phyloP scores from a whole-genome alignment of 2,888 invertebrate species.

The Drosophila affinis region DNA sequence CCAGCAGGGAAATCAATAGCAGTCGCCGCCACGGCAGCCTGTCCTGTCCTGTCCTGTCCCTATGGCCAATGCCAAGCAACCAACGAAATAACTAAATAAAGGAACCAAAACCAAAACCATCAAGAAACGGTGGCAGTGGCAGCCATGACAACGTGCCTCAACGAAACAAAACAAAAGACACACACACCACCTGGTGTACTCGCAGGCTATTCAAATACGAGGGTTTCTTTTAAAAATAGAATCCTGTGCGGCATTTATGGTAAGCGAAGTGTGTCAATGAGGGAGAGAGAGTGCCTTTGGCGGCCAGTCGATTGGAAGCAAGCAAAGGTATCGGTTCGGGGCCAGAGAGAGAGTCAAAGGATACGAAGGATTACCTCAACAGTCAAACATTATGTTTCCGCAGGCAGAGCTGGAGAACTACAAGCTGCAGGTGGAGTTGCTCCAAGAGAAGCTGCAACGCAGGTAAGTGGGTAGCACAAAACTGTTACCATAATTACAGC shows the following conservation, averaged over 20 bases:
- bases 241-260: slow-evolving; percentile 61
- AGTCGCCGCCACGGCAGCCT: slow-evolving; percentile 27
- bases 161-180: slow-evolving; percentile 64
- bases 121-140: slow-evolving; percentile 50
- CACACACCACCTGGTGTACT: slow-evolving; percentile 13
- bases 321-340: slow-evolving; percentile 16
- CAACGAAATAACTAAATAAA: slow-evolving; percentile 55
- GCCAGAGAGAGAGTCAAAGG: not conserved
- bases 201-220: slow-evolving; percentile 60
- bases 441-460: slow-evolving; percentile 82
- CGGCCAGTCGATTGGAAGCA: slow-evolving; percentile 41
- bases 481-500: not conserved
- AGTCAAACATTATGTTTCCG: slow-evolving; percentile 69
- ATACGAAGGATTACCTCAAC: not conserved
- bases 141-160: slow-evolving; percentile 66
- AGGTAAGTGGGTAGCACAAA: slow-evolving; percentile 65
- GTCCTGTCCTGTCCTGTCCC: slow-evolving; percentile 10
- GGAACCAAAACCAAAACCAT: slow-evolving; percentile 15
- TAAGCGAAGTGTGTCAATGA: slow-evolving; percentile 65
- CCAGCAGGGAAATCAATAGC: slow-evolving; percentile 65
- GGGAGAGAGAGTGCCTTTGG: slow-evolving; percentile 44
- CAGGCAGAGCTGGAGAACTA: slow-evolving; percentile 83
- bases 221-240: slow-evolving; percentile 70
- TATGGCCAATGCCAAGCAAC: slow-evolving; percentile 77
- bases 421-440: slow-evolving; percentile 83